A percentile compares a stretch with the other conserved stretches of the same genome.
These are phyloP conservation scores for Chondrilla cf. caribensis DNA, from an alignment of 37 sponge, comb jelly and placozoan species.

Conservation along the genomic window DNA sequence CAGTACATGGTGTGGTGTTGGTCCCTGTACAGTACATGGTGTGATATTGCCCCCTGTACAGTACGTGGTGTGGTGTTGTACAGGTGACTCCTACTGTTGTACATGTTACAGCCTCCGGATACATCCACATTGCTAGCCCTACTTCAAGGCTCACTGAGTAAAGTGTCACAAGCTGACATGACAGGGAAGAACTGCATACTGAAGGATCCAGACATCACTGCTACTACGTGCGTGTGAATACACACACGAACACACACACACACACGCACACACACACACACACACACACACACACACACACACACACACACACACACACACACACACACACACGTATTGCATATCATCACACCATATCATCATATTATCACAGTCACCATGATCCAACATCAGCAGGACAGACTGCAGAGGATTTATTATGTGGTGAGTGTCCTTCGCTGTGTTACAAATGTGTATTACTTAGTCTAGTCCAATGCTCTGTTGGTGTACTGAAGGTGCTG, in stretches of 20 bases:
- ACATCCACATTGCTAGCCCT: slow-evolving; percentile 13
- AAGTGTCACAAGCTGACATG: slow-evolving; percentile 11
- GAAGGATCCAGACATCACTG: slow-evolving; percentile 47
- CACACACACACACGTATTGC: no score
- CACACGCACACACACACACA: not conserved
- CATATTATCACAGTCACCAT: slow-evolving; percentile 20
- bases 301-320: no score
- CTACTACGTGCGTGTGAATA: not conserved
- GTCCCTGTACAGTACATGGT: no score
- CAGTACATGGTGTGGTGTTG: no score
- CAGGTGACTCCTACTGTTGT: no score
- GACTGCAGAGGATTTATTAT: slow-evolving; percentile 50
- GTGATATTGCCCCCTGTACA: no score
- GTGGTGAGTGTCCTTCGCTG: slow-evolving; percentile 6
- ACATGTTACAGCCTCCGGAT: slow-evolving; percentile 19
- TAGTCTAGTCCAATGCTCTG: no score
- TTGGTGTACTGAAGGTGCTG: slow-evolving; percentile 18
- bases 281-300: slow-evolving; percentile 5
- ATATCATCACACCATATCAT: not conserved
- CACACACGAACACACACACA: no score
- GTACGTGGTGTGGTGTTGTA: no score
- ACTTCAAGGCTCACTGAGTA: slow-evolving; percentile 22
- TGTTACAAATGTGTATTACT: no score
- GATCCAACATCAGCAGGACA: slow-evolving; percentile 31
- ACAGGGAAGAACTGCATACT: slow-evolving; percentile 50